Evolutionary conservation across 1,140 invertebrate species (phyloP).

Genomic region (Scaptomyza graminum): DNA sequence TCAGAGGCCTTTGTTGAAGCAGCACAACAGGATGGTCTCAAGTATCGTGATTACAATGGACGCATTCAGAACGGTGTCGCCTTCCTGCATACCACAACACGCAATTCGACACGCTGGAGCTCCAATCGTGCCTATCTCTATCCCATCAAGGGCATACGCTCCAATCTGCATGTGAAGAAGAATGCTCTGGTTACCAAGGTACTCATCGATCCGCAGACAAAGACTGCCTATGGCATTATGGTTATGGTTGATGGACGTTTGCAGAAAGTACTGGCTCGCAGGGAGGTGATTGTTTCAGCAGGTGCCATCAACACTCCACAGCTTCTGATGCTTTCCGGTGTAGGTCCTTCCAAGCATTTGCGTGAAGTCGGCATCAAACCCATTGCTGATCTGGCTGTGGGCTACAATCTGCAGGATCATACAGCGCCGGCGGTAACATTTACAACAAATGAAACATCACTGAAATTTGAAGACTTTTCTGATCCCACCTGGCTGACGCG

Average conservation of each 20-base stretch:
- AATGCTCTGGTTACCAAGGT: constrained; percentile 88
- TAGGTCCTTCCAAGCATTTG: constrained; percentile 90
- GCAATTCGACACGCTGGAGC: constrained; percentile 90
- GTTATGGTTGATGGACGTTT: constrained; percentile 85
- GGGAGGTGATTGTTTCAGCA: constrained; percentile 91
- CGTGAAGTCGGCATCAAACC: constrained; percentile 86
- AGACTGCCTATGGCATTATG: constrained; percentile 87
- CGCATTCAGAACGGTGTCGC: constrained; percentile 87
- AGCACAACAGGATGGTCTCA: constrained; percentile 87
- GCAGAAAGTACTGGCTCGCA: constrained; percentile 86
- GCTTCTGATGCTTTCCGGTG: constrained; percentile 91
- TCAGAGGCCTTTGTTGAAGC: constrained; percentile 88
- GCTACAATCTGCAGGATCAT: constrained; percentile 92
- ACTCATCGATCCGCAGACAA: constrained; percentile 88
- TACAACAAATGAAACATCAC: constrained; percentile 85
- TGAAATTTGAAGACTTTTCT: constrained; percentile 78
- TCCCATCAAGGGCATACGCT: constrained; percentile 86
- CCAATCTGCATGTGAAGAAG: constrained; percentile 88
- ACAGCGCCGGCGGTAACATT: constrained; percentile 90
- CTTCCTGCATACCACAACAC: constrained; percentile 87
- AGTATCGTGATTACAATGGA: constrained; percentile 90
- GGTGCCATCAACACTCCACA: constrained; percentile 91
- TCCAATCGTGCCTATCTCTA: constrained; percentile 90
- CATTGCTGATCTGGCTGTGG: constrained; percentile 89
- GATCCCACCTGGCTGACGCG: constrained; percentile 68